Conservation (phyloP, 1,140 invertebrate genomes). For the Delia radicum region DNA sequence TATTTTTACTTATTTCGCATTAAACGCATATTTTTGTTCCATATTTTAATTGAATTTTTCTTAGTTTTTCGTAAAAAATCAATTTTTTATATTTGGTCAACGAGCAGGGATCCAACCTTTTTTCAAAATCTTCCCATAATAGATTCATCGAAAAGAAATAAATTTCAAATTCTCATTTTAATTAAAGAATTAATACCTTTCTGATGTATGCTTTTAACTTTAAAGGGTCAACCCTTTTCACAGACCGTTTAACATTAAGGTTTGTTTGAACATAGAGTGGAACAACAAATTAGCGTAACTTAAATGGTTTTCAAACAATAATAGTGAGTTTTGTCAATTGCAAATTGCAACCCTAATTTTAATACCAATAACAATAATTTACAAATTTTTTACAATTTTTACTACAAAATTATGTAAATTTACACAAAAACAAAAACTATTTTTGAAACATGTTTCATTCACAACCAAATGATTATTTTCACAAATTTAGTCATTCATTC, state of each 20-base stretch:
- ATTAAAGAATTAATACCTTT: too few relatives aligned
- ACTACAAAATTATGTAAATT: not conserved
- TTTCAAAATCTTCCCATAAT: too few relatives aligned
- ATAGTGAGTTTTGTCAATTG: not conserved
- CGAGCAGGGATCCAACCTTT: too few relatives aligned
- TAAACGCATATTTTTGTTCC: too few relatives aligned
- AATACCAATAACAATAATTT: not conserved
- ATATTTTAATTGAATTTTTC: too few relatives aligned
- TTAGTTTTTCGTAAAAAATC: too few relatives aligned
- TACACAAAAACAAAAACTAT: not conserved
- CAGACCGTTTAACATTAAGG: not conserved
- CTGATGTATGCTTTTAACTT: too few relatives aligned
- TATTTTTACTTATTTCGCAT: too few relatives aligned
- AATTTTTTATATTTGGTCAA: too few relatives aligned
- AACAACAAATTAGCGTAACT: conserved; percentile 1
- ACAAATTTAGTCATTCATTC: not conserved
- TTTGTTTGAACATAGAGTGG: not conserved
- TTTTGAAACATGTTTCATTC: too few relatives aligned
- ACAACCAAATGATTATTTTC: not conserved
- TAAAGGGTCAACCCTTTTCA: not conserved
- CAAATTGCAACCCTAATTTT: not conserved
- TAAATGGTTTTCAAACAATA: not conserved
- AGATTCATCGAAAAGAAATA: too few relatives aligned
- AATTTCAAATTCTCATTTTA: too few relatives aligned
- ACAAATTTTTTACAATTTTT: not conserved